Base-by-base conservation (phyloP, 1,140 invertebrate species). In the Drosophila guanche region DNA sequence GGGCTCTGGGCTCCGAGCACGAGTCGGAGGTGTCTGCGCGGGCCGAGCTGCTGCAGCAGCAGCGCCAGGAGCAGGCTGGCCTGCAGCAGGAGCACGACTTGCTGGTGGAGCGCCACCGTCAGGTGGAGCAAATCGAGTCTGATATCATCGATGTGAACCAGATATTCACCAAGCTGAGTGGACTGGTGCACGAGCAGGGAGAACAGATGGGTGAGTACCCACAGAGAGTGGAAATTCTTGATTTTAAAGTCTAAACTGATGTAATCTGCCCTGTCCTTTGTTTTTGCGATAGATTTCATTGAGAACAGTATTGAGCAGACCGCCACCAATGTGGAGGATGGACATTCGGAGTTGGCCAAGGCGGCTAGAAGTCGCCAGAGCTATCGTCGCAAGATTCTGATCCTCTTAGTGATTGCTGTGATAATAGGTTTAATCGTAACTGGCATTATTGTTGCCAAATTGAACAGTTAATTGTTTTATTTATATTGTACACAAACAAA, bases 91-190 rank as follows among this genome's bases (percentile, higher is more conserved):
- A 96, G 91, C 96, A 97, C 91, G 95, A 96, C 90, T 93, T 97
- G 92, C 79, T 96, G 42, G 70, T 95, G 23, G 96, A 97, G 66
- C 93, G 95, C 41, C 95, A 96, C 76, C 93, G 95, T 20, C 94
- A 95, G 88, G 94, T 97, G 60, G 93, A 93, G 69, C 93, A 94
- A 88, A 96, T 97, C 47, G 96, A 98, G 92, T 94, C 94, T 3
- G 96, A 98, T 91, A 96, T 99, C 57, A 92, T 97, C 55, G 97
- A 98, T 92, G 95, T 98, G 0, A 98, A 98, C 92, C 94, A 97
- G 91, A 98, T 99, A 54, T 98, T 98, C 95, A 94, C 95, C 63
- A 95, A 97, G 76, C 92, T 99, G n/a, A 95, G 94, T 4, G 94
- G 93, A 43, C 91, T 98, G 81, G 96, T 98, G 1, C 92, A 95